These are phyloP conservation scores for Paramormyrops kingsleyae DNA, from an alignment of 2,113 vertebrate genomes.

Conservation along the genomic window DNA sequence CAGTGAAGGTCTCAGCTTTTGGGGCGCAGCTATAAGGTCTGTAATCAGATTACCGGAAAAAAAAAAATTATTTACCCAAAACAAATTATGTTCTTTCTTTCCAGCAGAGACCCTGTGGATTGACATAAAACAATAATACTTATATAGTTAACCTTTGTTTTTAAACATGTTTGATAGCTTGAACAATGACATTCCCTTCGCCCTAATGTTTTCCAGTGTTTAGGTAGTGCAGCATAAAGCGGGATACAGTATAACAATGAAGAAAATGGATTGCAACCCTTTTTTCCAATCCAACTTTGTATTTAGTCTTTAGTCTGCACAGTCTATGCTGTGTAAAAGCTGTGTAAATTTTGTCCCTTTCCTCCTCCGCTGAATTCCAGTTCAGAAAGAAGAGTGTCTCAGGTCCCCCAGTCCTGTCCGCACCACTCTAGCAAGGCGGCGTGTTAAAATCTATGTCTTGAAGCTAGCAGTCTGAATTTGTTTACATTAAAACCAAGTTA, in stretches of 20 bases:
- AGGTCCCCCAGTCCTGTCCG: not conserved
- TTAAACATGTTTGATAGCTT: not conserved
- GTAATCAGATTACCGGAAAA: not conserved
- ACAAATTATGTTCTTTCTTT: not conserved
- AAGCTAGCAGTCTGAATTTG: conserved; percentile 46
- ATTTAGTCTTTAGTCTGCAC: not conserved
- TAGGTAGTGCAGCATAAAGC: not conserved
- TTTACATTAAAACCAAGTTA: conserved; percentile 59
- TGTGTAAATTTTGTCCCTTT: conserved; percentile 36
- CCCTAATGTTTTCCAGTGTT: not conserved
- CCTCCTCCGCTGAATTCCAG: not conserved
- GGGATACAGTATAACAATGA: not conserved
- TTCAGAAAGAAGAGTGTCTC: not conserved
- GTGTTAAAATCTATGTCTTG: conserved; percentile 17
- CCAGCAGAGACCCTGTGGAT: not conserved
- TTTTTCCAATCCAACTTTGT: not conserved
- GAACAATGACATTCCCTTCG: not conserved
- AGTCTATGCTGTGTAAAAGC: conserved; percentile 45
- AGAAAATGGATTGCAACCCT: not conserved
- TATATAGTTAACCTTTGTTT: not conserved
- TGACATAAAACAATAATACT: not conserved
- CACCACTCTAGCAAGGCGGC: not conserved
- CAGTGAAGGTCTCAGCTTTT: not conserved
- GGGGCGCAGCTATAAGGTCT: not conserved
- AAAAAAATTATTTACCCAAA: not conserved